phyloP scores from a whole-genome alignment of 1,140 invertebrate species.

The Diplogasteroides magnus region DNA sequence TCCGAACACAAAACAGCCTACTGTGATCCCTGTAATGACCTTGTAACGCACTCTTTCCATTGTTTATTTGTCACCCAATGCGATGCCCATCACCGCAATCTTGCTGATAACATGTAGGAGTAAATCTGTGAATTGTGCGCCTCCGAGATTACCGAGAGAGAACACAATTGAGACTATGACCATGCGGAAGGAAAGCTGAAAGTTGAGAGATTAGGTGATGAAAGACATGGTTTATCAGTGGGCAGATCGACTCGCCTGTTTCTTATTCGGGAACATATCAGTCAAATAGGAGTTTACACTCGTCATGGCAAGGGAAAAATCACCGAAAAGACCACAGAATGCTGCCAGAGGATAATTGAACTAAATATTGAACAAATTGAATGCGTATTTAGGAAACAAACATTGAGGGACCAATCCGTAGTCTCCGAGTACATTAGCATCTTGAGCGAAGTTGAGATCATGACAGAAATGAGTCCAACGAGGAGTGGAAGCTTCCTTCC shows the following conservation, averaged over 20 bases:
- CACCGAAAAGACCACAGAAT: slow-evolving; percentile 23
- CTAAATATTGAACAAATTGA: background rate
- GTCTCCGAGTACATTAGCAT: slow-evolving; percentile 33
- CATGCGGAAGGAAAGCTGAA: slow-evolving; percentile 35
- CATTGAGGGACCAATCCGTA: slow-evolving; percentile 29
- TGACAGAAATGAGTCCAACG: slow-evolving; percentile 20
- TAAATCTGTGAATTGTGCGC: slow-evolving; percentile 19
- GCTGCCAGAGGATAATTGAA: background rate
- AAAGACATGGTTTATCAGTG: too few relatives aligned
- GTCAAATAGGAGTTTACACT: slow-evolving; percentile 34
- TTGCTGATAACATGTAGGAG: background rate
- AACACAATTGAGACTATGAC: slow-evolving; percentile 30
- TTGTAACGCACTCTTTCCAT: too few relatives aligned
- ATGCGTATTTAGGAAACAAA: background rate
- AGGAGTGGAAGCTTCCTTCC: slow-evolving; percentile 30
- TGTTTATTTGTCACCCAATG: background rate
- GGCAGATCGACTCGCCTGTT: slow-evolving; percentile 10
- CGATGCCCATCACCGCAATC: background rate
- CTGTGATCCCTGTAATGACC: too few relatives aligned
- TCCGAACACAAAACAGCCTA: too few relatives aligned
- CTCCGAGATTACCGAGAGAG: slow-evolving; percentile 20
- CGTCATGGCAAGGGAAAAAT: slow-evolving; percentile 32
- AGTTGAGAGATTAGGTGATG: too few relatives aligned
- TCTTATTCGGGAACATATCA: slow-evolving; percentile 30
- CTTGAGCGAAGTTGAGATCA: slow-evolving; percentile 25